Base-by-base conservation (phyloP, 1,140 invertebrate genomes). In the Lordiphosa collinella region DNA sequence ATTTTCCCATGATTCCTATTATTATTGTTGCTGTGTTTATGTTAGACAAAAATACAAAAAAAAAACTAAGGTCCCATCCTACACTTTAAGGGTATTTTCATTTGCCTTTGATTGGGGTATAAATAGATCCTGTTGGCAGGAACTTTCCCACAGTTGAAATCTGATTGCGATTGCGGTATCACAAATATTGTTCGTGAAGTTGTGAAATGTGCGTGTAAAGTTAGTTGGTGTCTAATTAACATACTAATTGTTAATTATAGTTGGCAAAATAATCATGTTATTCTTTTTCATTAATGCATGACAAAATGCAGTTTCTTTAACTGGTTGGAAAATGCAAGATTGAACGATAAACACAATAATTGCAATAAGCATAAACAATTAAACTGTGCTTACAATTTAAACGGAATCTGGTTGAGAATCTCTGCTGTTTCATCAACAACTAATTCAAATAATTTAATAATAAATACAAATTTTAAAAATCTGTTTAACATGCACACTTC, bases 381-480 rank as follows among this genome's bases (percentile, higher is more conserved):
- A 75, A 63, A 70, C 59, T 49, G 67, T 25, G 43, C 58, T 52
- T 71, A 58, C 65, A 74, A 75, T 76, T 80, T 76, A 82, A 82
- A 75, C 71, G 71, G 71, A 80, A 80, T 80, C 82, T 80, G 75
- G 76, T 82, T 82, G 56, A 16, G 14, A 50, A 72, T 76, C 73
- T 12, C 8, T n/a, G 22, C 12, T 6, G 40, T 72, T 57, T 29
- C 25, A 29, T 29, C 25, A 29, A 7, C 22, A 25, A 25, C 22
- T 7, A 25, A 25, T 5, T 25, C 5, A 5, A 6, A 25, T 6
- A 25, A 4, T 6, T 7, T 7, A 25, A 25, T n/a, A n/a, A n/a
- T 18, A 2, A 18, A 18, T 18, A 18, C 2, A 22, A 22, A 22
- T 22, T 22, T 22, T 1, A 3, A 2, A 29, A 29, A 29, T 29